These are phyloP conservation scores for Odontamblyopus rebecca DNA, from an alignment of 2,797 vertebrate species.

Conservation along the genomic window DNA sequence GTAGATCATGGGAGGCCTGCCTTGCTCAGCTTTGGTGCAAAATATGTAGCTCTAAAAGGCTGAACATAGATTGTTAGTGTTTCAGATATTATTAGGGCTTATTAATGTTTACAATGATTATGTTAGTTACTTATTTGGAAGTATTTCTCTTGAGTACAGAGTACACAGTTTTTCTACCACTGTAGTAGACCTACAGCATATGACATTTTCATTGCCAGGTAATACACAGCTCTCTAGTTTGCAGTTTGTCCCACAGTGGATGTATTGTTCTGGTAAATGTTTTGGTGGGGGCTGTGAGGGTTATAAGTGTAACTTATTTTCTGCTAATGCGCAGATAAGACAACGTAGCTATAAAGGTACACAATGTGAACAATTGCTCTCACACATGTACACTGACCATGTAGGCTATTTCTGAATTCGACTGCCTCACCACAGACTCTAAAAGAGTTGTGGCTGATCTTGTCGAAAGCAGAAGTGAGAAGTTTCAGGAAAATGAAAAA, in stretches of 20 bases:
- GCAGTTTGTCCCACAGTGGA: slow-evolving; percentile 33
- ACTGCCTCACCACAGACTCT: slow-evolving; percentile 76
- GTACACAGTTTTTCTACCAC: neutral
- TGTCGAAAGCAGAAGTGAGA: slow-evolving; percentile 85
- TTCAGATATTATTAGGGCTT: too few relatives aligned
- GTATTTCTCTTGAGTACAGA: neutral
- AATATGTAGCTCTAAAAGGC: too few relatives aligned
- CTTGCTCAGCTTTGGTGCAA: too few relatives aligned
- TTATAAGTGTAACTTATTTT: slow-evolving; percentile 53
- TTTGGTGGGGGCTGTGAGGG: slow-evolving; percentile 28
- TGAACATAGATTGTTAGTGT: too few relatives aligned
- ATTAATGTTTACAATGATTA: neutral
- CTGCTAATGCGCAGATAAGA: slow-evolving; percentile 75
- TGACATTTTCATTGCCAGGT: neutral
- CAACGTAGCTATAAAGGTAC: slow-evolving; percentile 68
- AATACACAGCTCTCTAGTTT: slow-evolving; percentile 20
- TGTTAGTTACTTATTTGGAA: neutral
- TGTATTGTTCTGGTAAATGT: slow-evolving; percentile 50
- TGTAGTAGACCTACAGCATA: neutral
- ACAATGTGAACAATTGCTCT: slow-evolving; percentile 74
- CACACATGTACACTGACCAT: slow-evolving; percentile 75
- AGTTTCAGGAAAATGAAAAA: slow-evolving; percentile 81
- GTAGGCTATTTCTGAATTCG: slow-evolving; percentile 77
- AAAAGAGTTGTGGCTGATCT: slow-evolving; percentile 73
- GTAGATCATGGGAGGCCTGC: neutral